Conservation (phyloP, 2,113 vertebrate species). For the Butorides virescens region DNA sequence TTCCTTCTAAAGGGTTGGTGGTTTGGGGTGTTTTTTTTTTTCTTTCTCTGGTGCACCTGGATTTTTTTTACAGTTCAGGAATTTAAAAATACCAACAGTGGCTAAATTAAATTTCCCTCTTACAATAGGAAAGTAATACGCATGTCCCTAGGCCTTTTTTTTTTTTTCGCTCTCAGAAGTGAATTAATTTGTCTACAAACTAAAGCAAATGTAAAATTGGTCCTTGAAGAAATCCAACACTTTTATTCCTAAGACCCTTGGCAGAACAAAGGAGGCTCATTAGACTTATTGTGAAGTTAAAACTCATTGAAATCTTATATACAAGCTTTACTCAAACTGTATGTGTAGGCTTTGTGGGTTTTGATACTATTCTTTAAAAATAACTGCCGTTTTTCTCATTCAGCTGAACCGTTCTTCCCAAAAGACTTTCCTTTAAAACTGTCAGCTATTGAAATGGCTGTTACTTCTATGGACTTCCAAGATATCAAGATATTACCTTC, state of each 20-base stretch:
- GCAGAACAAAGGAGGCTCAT: background rate
- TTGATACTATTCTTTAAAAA: background rate
- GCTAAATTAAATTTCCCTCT: background rate
- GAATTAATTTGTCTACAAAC: conserved; percentile 5
- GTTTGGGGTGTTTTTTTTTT: no score
- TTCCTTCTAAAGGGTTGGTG: background rate
- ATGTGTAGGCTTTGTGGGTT: background rate
- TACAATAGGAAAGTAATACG: background rate
- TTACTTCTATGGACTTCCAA: background rate
- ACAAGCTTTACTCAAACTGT: background rate
- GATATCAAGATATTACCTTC: background rate
- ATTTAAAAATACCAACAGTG: background rate
- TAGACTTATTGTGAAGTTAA: background rate
- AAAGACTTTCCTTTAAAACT: background rate
- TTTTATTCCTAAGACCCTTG: background rate
- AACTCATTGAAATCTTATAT: background rate
- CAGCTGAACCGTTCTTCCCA: background rate
- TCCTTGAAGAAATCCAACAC: background rate
- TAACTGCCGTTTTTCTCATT: background rate
- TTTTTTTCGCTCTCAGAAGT: background rate
- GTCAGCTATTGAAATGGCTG: background rate
- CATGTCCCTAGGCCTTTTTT: background rate
- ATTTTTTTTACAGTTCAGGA: background rate
- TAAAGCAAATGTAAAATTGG: background rate
- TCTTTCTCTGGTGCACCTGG: background rate